Evolutionary conservation across 2,888 invertebrate species (phyloP).

Genomic region (Lissocephala sabroskyi): DNA sequence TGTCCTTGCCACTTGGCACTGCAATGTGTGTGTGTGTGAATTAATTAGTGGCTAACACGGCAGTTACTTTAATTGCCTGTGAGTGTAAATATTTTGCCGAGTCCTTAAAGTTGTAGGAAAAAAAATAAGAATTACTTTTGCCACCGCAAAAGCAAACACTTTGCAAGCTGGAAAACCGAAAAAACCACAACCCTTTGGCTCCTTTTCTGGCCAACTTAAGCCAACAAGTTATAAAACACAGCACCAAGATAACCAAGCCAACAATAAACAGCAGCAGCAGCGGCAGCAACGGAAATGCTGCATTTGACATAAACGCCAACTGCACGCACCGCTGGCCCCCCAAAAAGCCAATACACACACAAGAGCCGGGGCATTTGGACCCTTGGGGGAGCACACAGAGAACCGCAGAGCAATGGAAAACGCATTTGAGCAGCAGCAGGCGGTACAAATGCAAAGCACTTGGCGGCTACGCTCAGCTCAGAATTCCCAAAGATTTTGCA

Average conservation of each 20-base stretch:
- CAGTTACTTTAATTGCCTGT: too few species aligned
- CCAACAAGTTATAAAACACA: conserved; percentile 47
- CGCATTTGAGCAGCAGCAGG: conserved; percentile 33
- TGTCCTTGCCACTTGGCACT: too few species aligned
- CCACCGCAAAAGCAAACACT: conserved; percentile 1
- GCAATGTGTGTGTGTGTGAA: too few species aligned
- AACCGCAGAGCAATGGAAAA: conserved; percentile 15
- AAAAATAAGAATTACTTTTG: conserved; percentile 34
- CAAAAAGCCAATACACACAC: conserved; percentile 5
- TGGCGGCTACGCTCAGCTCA: conserved; percentile 20
- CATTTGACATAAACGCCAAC: conserved; percentile 57
- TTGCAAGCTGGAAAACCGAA: conserved; percentile 12
- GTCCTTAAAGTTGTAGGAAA: conserved; percentile 15
- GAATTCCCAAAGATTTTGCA: conserved; percentile 44
- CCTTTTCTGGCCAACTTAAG: conserved; percentile 31
- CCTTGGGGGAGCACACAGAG: too few species aligned
- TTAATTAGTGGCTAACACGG: too few species aligned
- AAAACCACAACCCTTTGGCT: conserved; percentile 25
- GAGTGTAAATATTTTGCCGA: conserved; percentile 1
- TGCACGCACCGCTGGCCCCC: conserved; percentile 25
- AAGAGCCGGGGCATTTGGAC: too few species aligned
- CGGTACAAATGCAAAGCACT: conserved; percentile 37
- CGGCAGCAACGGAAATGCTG: conserved; percentile 52
- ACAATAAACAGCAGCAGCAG: conserved; percentile 53
- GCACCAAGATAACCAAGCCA: conserved; percentile 9